Percentiles rank a stretch among this genome's conserved stretches.
These are phyloP conservation scores for Boulengeromyrus knoepffleri DNA, from an alignment of 2,113 vertebrate species.

Conservation along the genomic window DNA sequence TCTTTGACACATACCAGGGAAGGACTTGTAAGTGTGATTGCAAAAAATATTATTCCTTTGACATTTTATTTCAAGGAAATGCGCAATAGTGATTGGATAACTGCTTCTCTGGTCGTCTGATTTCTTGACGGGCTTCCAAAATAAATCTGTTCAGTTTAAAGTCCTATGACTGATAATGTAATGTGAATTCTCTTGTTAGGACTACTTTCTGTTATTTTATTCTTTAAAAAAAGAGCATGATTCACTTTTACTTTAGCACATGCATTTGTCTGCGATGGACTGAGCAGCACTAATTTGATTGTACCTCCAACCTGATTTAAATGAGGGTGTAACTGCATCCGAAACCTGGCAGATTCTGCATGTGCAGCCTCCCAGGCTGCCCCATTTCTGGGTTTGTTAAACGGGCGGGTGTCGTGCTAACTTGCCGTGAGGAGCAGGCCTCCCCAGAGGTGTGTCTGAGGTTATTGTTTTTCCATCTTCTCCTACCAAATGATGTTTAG, in stretches of 20 bases:
- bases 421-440: not conserved
- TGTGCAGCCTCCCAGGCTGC: not conserved
- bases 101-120: not conserved
- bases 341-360: not conserved
- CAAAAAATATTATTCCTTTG: not conserved
- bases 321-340: not conserved
- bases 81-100: not conserved
- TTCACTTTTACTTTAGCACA: not conserved
- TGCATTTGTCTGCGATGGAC: not conserved
- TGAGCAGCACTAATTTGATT: not conserved
- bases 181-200: not conserved
- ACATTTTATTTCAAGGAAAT: not conserved
- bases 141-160: not conserved
- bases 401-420: not conserved
- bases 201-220: not conserved
- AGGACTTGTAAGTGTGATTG: not conserved
- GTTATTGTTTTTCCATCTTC: not conserved
- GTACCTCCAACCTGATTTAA: not conserved
- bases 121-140: not conserved
- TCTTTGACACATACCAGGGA: not conserved
- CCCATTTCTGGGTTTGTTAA: slow-evolving; percentile 3
- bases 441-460: not conserved
- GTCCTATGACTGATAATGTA: not conserved
- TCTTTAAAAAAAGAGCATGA: not conserved
- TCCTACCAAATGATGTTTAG: not conserved